These are phyloP conservation scores for Aselliscus stoliczkanus DNA, from an alignment of 2,797 vertebrate species.

Conservation along the genomic window DNA sequence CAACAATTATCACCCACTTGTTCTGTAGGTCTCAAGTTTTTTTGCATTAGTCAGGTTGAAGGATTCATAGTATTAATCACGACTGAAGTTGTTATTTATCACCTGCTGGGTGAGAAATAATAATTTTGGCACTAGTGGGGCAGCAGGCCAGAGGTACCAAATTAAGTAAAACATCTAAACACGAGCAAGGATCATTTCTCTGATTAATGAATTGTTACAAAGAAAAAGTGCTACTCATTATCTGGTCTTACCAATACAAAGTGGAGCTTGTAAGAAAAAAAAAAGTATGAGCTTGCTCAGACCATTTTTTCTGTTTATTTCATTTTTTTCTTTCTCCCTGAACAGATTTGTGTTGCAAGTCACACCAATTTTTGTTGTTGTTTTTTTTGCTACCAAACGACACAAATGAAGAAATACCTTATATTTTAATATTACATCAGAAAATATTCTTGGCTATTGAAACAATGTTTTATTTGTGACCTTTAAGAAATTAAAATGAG, in stretches of 20 bases:
- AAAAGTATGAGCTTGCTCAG: slow-evolving; percentile 67
- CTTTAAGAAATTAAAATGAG: slow-evolving; percentile 22
- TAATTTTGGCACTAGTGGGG: slow-evolving; percentile 91
- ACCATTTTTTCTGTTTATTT: slow-evolving; percentile 59
- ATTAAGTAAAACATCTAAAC: slow-evolving; percentile 95
- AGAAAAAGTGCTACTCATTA: slow-evolving; percentile 82
- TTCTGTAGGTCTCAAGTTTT: slow-evolving; percentile 85
- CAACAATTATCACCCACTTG: slow-evolving; percentile 91
- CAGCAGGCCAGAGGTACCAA: slow-evolving; percentile 90
- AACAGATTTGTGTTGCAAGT: background rate
- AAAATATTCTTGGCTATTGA: slow-evolving; percentile 14
- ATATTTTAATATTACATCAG: background rate
- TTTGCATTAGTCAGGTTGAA: slow-evolving; percentile 84
- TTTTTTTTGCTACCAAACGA: slow-evolving; percentile 35
- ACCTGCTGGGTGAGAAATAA: slow-evolving; percentile 90
- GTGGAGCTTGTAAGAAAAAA: slow-evolving; percentile 70
- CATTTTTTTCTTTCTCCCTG: background rate
- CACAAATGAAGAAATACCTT: background rate
- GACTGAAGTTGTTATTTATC: slow-evolving; percentile 91
- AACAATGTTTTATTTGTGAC: slow-evolving; percentile 12
- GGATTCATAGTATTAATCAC: slow-evolving; percentile 88
- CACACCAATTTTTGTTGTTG: background rate
- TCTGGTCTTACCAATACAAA: slow-evolving; percentile 85
- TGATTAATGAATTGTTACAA: slow-evolving; percentile 91
- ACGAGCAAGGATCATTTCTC: slow-evolving; percentile 87